A percentile compares a stretch with the other conserved stretches of the same genome.
These are phyloP conservation scores for Galeruca laticollis DNA, from an alignment of 2,888 invertebrate species.

Conservation along the genomic window DNA sequence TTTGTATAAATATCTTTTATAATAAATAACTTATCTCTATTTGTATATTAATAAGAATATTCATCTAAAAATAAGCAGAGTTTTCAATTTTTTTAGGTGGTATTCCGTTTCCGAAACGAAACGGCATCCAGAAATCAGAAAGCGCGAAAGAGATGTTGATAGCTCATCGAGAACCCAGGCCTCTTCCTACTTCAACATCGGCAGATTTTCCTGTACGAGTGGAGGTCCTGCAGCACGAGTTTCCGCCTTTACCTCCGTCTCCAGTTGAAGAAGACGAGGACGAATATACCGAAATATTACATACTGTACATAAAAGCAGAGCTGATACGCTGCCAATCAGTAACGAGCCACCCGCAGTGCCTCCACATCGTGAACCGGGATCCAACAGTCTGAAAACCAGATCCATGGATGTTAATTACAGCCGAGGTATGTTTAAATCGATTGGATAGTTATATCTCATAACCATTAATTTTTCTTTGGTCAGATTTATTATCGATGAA, in stretches of 20 bases:
- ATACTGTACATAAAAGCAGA: constrained; percentile 67
- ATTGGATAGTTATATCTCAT: too few species aligned
- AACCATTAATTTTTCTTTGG: too few species aligned
- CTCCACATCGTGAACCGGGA: constrained; percentile 76
- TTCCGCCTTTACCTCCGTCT: constrained; percentile 86
- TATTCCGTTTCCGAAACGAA: constrained; percentile 70
- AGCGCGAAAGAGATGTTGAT: constrained; percentile 80
- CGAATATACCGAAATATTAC: constrained; percentile 78
- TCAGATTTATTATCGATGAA: too few species aligned
- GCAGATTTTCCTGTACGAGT: constrained; percentile 70
- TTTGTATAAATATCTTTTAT: too few species aligned
- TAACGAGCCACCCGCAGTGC: constrained; percentile 77
- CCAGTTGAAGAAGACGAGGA: constrained; percentile 85
- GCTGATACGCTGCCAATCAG: constrained; percentile 71
- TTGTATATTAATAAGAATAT: too few species aligned
- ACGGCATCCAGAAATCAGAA: constrained; percentile 81
- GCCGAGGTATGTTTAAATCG: constrained; percentile 55
- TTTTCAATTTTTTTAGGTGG: constrained; percentile 53
- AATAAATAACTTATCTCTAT: too few species aligned
- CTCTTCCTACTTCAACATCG: constrained; percentile 63
- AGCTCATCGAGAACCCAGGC: constrained; percentile 66
- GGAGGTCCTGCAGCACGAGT: constrained; percentile 74
- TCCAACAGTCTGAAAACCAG: constrained; percentile 83
- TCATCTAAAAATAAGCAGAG: too few species aligned
- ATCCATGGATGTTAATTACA: constrained; percentile 87